Percentiles rank a stretch among this genome's conserved stretches.
phyloP scores from a whole-genome alignment of 2,113 vertebrate species.

The Heloderma charlesbogerti region DNA sequence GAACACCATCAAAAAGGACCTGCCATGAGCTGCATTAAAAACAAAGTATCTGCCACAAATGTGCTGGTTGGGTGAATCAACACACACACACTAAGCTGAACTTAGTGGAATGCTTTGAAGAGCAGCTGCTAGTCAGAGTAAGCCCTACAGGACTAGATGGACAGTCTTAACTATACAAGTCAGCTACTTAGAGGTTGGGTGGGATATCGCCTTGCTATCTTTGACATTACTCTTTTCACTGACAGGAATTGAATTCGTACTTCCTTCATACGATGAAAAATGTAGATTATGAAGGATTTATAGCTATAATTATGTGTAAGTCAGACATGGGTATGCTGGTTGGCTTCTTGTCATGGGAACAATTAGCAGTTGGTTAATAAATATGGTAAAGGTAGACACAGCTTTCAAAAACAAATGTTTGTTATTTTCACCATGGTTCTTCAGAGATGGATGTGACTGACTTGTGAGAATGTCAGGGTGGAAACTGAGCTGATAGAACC shows the following conservation, averaged over 20 bases:
- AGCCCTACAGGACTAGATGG: neutral
- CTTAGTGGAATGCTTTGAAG: neutral
- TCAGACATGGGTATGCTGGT: neutral
- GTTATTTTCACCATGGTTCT: neutral
- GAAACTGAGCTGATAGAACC: too few relatives aligned
- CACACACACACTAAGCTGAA: neutral
- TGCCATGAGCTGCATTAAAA: neutral
- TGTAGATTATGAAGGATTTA: neutral
- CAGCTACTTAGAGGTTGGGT: neutral
- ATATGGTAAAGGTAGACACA: neutral
- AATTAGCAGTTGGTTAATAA: neutral
- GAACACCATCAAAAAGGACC: neutral
- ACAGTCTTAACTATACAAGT: neutral
- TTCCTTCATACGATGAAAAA: neutral
- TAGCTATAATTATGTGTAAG: neutral
- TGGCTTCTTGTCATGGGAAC: neutral
- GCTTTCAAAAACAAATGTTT: neutral
- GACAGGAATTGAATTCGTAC: neutral
- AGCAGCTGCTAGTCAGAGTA: neutral
- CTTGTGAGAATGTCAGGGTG: neutral
- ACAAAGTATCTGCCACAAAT: neutral
- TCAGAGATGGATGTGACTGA: neutral
- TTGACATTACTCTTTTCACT: neutral
- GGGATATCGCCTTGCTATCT: neutral
- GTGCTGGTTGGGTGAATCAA: neutral